phyloP scores from a whole-genome alignment of 2,797 vertebrate species.

The Pygocentrus nattereri region DNA sequence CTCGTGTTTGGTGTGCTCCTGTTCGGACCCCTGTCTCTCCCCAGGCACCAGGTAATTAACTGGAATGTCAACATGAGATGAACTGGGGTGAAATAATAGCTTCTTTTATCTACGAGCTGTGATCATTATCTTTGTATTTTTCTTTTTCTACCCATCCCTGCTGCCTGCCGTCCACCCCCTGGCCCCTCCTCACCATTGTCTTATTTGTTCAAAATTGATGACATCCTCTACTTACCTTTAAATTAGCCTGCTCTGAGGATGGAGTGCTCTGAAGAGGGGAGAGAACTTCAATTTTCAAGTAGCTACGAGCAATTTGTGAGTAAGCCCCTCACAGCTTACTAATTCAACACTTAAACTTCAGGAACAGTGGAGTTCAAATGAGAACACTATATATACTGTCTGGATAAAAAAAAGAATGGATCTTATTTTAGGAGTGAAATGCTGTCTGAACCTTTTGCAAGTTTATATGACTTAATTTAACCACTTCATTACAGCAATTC shows the following conservation, averaged over 20 bases:
- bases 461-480: slow-evolving; percentile 20
- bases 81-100: slow-evolving; percentile 71
- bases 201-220: slow-evolving; percentile 73
- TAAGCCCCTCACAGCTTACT: slow-evolving; percentile 58
- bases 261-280: slow-evolving; percentile 52
- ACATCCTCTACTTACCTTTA: slow-evolving; percentile 72
- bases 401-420: slow-evolving; percentile 27
- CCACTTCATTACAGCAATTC: neutral
- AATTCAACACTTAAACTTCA: slow-evolving; percentile 55
- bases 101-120: slow-evolving; percentile 70
- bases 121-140: slow-evolving; percentile 70
- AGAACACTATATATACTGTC: slow-evolving; percentile 31
- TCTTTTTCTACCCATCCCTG: slow-evolving; percentile 50
- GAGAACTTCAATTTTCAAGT: slow-evolving; percentile 64
- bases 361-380: slow-evolving; percentile 50
- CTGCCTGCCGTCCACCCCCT: slow-evolving; percentile 38
- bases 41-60: slow-evolving; percentile 69
- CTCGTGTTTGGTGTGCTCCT: slow-evolving; percentile 54
- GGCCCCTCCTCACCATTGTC: slow-evolving; percentile 63
- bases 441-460: slow-evolving; percentile 34
- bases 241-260: slow-evolving; percentile 69
- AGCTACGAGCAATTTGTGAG: slow-evolving; percentile 63
- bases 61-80: slow-evolving; percentile 71
- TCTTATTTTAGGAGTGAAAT: slow-evolving; percentile 18
- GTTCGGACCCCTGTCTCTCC: slow-evolving; percentile 49